Conservation (phyloP, 2,888 invertebrate species). For the Cabera pusaria region DNA sequence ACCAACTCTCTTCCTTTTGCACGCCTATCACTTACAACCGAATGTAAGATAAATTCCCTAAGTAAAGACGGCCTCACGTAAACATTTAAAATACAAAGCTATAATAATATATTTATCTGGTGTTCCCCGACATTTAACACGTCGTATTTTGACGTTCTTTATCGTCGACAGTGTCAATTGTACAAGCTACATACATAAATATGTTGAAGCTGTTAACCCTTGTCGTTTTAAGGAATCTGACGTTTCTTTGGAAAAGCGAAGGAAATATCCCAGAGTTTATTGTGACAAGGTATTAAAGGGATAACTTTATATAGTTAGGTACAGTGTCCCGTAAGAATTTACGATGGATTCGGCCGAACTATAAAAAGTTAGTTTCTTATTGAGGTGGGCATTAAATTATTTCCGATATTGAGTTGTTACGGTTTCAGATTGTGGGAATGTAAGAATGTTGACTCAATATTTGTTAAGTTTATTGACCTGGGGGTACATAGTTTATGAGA, state of each 20-base stretch:
- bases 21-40: slow-evolving; percentile 17
- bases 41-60: slow-evolving; percentile 27
- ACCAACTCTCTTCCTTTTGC: slow-evolving; percentile 18
- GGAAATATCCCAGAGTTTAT: not conserved
- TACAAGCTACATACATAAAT: slow-evolving; percentile 24
- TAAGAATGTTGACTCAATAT: slow-evolving; percentile 25
- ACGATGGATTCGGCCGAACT: slow-evolving; percentile 34
- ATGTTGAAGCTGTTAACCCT: slow-evolving; percentile 11
- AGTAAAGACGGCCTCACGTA: slow-evolving; percentile 33
- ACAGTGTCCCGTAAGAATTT: slow-evolving; percentile 31
- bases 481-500: not conserved
- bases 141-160: slow-evolving; percentile 65
- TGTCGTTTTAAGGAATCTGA: slow-evolving; percentile 11
- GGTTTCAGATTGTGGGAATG: slow-evolving; percentile 30
- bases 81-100: slow-evolving; percentile 34
- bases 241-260: slow-evolving; percentile 1
- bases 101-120: slow-evolving; percentile 49
- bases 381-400: slow-evolving; percentile 34
- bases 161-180: slow-evolving; percentile 46
- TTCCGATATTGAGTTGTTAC: slow-evolving; percentile 34
- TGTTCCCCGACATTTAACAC: slow-evolving; percentile 59
- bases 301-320: slow-evolving; percentile 25
- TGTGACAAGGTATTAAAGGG: slow-evolving; percentile 12
- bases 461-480: slow-evolving; percentile 24
- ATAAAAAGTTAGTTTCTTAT: slow-evolving; percentile 37